These are phyloP conservation scores for Alca torda DNA, from an alignment of 2,797 vertebrate genomes.

Conservation along the genomic window DNA sequence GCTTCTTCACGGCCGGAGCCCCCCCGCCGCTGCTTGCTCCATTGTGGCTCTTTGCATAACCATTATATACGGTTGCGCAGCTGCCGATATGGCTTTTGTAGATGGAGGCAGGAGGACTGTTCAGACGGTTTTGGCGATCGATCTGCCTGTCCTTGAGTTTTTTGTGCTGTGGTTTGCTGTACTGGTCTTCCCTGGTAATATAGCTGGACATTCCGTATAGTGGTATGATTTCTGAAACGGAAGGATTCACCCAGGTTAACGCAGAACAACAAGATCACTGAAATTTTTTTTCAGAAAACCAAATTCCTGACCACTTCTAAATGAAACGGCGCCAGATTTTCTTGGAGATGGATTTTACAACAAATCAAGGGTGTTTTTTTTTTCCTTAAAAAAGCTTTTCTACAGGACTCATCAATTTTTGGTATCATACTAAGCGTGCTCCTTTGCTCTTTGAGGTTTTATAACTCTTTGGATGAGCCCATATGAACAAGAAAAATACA, in stretches of 20 bases:
- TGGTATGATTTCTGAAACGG: slow-evolving; percentile 88
- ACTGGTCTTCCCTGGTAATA: slow-evolving; percentile 91
- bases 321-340: neutral
- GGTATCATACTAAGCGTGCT: neutral
- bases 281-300: neutral
- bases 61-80: slow-evolving; percentile 85
- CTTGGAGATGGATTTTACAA: neutral
- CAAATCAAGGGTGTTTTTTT: neutral
- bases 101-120: slow-evolving; percentile 89
- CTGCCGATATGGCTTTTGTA: slow-evolving; percentile 86
- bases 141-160: slow-evolving; percentile 92
- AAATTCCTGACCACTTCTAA: neutral
- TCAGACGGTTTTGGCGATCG: slow-evolving; percentile 93
- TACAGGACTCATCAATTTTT: neutral
- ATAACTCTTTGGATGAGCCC: neutral
- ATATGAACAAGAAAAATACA: neutral
- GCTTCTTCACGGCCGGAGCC: slow-evolving; percentile 84
- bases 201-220: slow-evolving; percentile 95
- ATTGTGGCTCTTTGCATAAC: slow-evolving; percentile 84
- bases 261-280: neutral
- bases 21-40: slow-evolving; percentile 49
- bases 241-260: neutral
- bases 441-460: neutral
- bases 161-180: slow-evolving; percentile 93
- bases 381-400: neutral